phyloP scores from a whole-genome alignment of 53 echinoderm and acorn worm species.

The Holothuria scabra region DNA sequence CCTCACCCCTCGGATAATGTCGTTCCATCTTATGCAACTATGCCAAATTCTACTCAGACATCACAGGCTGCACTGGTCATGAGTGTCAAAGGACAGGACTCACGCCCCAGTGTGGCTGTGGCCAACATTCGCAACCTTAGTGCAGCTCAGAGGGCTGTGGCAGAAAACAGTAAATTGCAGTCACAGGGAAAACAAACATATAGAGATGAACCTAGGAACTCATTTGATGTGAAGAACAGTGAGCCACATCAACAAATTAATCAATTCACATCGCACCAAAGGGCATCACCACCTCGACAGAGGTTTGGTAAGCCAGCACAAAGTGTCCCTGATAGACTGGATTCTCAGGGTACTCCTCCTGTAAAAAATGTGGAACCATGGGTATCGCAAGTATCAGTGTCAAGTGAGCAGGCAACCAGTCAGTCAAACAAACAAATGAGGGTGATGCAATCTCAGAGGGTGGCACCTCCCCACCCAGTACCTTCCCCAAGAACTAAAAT shows the following conservation, averaged over 20 bases:
- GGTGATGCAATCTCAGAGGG: conserved; percentile 46
- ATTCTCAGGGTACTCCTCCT: neutral
- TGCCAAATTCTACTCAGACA: conserved; percentile 36
- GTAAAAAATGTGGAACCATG: conserved; percentile 26
- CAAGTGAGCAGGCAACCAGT: conserved; percentile 13
- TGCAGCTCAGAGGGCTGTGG: conserved; percentile 30
- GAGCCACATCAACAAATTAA: neutral
- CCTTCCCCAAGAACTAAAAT: conserved; percentile 28
- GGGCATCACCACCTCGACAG: conserved; percentile 28
- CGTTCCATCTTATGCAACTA: conserved; percentile 28
- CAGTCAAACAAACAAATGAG: neutral
- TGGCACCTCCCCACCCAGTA: conserved; percentile 52
- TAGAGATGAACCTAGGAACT: conserved; percentile 15
- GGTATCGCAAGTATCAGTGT: conserved; percentile 26
- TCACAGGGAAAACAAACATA: neutral
- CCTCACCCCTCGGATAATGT: conserved; percentile 6
- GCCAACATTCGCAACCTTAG: conserved; percentile 33
- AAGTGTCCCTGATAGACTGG: conserved; percentile 33
- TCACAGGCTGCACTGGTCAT: conserved; percentile 27
- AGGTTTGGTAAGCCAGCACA: conserved; percentile 17
- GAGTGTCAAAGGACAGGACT: conserved; percentile 27
- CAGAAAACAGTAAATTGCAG: conserved; percentile 26
- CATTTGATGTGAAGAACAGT: neutral
- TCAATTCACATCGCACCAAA: neutral
- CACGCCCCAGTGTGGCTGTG: conserved; percentile 33